Evolutionary conservation across 2,888 invertebrate genomes (phyloP).

Genomic region (Rambutsinella grinnellia): DNA sequence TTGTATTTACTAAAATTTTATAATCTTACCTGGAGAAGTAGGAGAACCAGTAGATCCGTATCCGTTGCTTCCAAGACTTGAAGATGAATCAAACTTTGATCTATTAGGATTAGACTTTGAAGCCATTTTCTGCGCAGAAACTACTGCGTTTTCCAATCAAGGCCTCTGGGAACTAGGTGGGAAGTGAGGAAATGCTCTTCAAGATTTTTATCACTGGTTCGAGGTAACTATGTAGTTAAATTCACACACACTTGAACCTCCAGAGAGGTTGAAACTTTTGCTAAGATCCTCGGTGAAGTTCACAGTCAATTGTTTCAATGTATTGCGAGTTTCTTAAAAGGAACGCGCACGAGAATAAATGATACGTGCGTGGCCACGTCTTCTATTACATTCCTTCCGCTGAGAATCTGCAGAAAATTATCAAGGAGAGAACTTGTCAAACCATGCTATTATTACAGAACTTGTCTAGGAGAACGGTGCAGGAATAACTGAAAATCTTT

Average conservation of each 20-base stretch:
- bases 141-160: no score
- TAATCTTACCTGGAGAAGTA: conserved; percentile 43
- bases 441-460: conserved; percentile 43
- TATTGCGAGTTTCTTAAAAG: not conserved
- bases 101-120: conserved; percentile 36
- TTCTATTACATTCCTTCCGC: not conserved
- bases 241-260: no score
- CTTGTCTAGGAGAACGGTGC: conserved; percentile 32
- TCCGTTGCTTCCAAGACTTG: conserved; percentile 49
- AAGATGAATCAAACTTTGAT: conserved; percentile 49
- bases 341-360: conserved; percentile 1
- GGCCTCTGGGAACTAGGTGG: no score
- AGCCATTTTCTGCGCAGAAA: conserved; percentile 46
- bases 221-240: no score
- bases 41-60: conserved; percentile 43
- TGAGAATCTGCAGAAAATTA: conserved; percentile 44
- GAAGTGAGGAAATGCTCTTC: no score
- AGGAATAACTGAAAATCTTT: conserved; percentile 19
- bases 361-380: not conserved
- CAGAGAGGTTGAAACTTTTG: no score
- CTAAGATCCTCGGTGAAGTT: no score
- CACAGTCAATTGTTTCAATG: no score
- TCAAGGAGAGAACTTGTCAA: conserved; percentile 49
- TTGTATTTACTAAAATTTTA: no score
- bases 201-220: no score